These are phyloP conservation scores for Strix aluco DNA, from an alignment of 2,113 vertebrate species.

Conservation along the genomic window DNA sequence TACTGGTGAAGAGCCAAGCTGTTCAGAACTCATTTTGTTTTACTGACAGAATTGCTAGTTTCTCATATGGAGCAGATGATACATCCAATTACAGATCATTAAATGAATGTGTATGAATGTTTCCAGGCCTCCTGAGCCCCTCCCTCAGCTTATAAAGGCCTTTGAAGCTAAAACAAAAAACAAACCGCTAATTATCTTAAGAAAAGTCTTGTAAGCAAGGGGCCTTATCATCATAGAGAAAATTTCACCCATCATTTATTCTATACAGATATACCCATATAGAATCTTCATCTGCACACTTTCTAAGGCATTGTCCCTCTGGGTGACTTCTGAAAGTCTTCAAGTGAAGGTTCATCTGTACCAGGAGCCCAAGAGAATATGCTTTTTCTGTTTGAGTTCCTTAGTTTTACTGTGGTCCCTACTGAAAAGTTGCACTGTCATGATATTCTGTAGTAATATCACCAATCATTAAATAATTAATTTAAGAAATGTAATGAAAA, in stretches of 20 bases:
- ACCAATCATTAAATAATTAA: not conserved
- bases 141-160: not conserved
- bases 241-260: not conserved
- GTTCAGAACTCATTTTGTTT: not conserved
- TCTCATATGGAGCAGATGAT: not conserved
- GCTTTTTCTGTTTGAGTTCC: not conserved
- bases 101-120: not conserved
- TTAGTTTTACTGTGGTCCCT: not conserved
- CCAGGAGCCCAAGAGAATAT: not conserved
- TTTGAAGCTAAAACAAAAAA: constrained; percentile 1
- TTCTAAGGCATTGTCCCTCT: not conserved
- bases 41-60: not conserved
- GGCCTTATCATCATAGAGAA: not conserved
- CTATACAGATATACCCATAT: not conserved
- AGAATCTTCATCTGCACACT: not conserved
- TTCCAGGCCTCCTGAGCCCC: not conserved
- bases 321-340: not conserved
- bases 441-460: not conserved
- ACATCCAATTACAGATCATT: not conserved
- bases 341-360: not conserved
- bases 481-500: not conserved
- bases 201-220: not conserved
- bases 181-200: not conserved
- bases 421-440: not conserved
- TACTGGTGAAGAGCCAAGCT: not conserved